These are phyloP conservation scores for Reticulitermes speratus DNA, from an alignment of 1,140 invertebrate species.

Conservation along the genomic window DNA sequence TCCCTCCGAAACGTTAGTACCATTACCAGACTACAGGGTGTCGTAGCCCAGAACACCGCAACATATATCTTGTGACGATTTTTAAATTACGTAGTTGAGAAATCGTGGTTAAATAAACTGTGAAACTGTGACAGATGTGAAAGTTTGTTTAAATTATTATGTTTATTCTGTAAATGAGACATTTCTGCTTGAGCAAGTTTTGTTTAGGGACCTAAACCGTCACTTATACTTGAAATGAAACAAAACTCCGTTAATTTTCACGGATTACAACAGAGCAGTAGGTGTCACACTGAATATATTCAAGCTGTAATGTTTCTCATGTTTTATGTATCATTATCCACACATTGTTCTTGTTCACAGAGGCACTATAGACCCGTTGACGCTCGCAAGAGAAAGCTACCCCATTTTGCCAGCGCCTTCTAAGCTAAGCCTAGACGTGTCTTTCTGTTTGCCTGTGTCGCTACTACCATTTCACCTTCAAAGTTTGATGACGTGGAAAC, in stretches of 20 bases:
- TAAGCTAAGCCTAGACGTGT: background rate
- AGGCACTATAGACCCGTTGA: background rate
- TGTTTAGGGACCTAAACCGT: too few relatives aligned
- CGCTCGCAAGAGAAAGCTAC: background rate
- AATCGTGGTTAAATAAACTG: too few relatives aligned
- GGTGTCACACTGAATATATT: background rate
- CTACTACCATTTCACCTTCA: background rate
- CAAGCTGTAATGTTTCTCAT: background rate
- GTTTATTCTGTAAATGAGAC: too few relatives aligned
- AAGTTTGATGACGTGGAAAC: constrained; percentile 11
- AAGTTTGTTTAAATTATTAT: too few relatives aligned
- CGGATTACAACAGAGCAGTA: background rate
- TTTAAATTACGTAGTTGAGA: too few relatives aligned
- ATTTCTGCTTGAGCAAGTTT: too few relatives aligned
- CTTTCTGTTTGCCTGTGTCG: background rate
- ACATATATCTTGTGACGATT: too few relatives aligned
- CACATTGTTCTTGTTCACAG: background rate
- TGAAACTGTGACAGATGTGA: too few relatives aligned
- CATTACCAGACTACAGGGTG: too few relatives aligned
- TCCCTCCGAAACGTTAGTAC: too few relatives aligned
- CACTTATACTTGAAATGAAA: too few relatives aligned
- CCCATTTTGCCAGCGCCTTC: background rate
- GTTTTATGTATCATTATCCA: background rate
- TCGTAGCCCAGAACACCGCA: too few relatives aligned
- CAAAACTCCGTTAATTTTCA: background rate